These are phyloP conservation scores for Atrichornis clamosus DNA, from an alignment of 2,113 vertebrate genomes.

Conservation along the genomic window DNA sequence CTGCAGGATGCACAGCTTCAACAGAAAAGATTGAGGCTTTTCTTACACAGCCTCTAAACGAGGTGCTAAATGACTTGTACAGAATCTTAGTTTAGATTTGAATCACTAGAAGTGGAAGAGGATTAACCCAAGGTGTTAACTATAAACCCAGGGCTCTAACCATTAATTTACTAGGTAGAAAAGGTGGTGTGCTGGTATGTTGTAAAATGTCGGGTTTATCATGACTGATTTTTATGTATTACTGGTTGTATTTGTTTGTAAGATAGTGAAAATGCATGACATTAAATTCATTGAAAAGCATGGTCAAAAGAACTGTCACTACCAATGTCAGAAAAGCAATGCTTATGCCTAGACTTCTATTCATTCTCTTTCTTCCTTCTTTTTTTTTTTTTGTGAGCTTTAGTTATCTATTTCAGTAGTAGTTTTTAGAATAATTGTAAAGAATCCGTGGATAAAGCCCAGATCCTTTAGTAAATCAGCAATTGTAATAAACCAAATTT, in stretches of 20 bases:
- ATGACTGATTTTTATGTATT: not conserved
- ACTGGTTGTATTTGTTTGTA: not conserved
- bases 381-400: not conserved
- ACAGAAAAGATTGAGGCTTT: not conserved
- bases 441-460: not conserved
- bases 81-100: not conserved
- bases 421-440: not conserved
- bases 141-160: not conserved
- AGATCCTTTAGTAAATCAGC: not conserved
- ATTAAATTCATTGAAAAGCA: not conserved
- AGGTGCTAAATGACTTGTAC: not conserved
- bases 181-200: not conserved
- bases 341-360: not conserved
- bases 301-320: not conserved
- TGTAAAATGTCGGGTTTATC: not conserved
- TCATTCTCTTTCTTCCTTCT: not conserved
- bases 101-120: not conserved
- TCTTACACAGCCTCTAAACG: not conserved
- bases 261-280: accelerated
- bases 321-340: not conserved
- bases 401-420: not conserved
- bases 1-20: not conserved
- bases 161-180: not conserved
- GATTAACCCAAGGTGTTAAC: not conserved
- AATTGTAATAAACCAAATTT: not conserved